Conservation (phyloP, 1,140 invertebrate species). For the Panagrolaimus sp. region DNA sequence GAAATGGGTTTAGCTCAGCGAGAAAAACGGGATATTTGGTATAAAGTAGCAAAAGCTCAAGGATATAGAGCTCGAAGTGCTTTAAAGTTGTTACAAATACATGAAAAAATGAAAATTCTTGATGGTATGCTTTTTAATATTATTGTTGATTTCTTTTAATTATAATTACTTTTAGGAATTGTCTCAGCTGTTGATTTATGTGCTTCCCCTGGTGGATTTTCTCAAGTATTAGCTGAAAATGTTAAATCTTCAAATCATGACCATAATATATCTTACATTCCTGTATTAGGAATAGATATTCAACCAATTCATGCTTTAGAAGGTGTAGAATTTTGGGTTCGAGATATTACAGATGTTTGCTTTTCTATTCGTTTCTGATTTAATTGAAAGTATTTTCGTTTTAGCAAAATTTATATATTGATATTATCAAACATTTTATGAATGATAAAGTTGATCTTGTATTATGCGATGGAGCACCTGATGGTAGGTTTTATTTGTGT, state of each 20-base stretch:
- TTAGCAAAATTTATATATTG: background rate
- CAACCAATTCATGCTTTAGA: constrained; percentile 10
- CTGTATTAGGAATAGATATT: background rate
- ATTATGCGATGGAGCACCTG: background rate
- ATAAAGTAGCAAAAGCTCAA: background rate
- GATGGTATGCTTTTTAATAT: background rate
- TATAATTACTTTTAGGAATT: background rate
- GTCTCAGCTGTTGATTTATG: background rate
- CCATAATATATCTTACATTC: background rate
- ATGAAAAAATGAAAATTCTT: background rate
- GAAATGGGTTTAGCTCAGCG: background rate
- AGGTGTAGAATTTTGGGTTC: background rate
- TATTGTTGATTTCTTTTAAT: background rate
- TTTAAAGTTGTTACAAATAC: background rate
- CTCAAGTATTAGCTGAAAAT: background rate
- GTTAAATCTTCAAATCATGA: background rate
- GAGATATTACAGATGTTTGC: background rate
- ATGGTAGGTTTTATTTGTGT: background rate
- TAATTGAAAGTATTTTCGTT: background rate
- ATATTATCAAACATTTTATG: background rate
- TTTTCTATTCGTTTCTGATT: background rate
- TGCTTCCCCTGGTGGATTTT: constrained; percentile 1
- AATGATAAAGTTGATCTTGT: background rate
- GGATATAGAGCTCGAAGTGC: constrained; percentile 1
- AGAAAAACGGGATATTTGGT: background rate